Percentiles rank a stretch among this genome's conserved stretches.
Evolutionary conservation across 2,113 vertebrate species (phyloP).

Genomic region (Rynchops niger): DNA sequence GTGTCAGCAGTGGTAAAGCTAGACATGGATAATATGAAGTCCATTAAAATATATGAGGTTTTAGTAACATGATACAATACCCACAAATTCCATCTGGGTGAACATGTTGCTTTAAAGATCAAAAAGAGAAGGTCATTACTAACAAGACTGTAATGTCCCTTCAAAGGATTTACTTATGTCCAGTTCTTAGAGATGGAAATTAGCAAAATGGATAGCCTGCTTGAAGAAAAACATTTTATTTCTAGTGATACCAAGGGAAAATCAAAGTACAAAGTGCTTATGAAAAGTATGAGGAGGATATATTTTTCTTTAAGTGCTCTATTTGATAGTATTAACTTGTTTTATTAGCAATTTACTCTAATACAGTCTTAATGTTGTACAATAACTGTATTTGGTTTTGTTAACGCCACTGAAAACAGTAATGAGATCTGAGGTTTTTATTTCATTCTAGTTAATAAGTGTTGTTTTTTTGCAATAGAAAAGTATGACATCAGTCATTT

Average conservation of each 20-base stretch:
- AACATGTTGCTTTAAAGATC: slow-evolving; percentile 39
- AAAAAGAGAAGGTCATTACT: slow-evolving; percentile 23
- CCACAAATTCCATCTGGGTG: neutral
- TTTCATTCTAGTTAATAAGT: slow-evolving; percentile 19
- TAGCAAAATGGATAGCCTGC: slow-evolving; percentile 12
- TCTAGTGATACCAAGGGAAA: slow-evolving; percentile 47
- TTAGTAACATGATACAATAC: slow-evolving; percentile 40
- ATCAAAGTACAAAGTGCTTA: slow-evolving; percentile 21
- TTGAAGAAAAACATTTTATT: slow-evolving; percentile 37
- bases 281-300: slow-evolving; percentile 3
- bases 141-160: neutral
- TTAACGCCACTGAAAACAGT: slow-evolving; percentile 29
- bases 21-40: neutral
- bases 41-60: slow-evolving; percentile 6
- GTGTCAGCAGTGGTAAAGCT: neutral
- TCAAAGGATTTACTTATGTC: slow-evolving; percentile 18
- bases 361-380: slow-evolving; percentile 47
- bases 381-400: slow-evolving; percentile 54
- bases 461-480: neutral
- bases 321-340: slow-evolving; percentile 53
- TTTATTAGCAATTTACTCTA: slow-evolving; percentile 64
- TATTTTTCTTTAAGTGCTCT: slow-evolving; percentile 40
- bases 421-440: slow-evolving; percentile 28
- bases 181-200: slow-evolving; percentile 33
- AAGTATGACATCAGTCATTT: slow-evolving; percentile 7